phyloP scores from a whole-genome alignment of 2,888 invertebrate species.

The Drosophila mayaguana region DNA sequence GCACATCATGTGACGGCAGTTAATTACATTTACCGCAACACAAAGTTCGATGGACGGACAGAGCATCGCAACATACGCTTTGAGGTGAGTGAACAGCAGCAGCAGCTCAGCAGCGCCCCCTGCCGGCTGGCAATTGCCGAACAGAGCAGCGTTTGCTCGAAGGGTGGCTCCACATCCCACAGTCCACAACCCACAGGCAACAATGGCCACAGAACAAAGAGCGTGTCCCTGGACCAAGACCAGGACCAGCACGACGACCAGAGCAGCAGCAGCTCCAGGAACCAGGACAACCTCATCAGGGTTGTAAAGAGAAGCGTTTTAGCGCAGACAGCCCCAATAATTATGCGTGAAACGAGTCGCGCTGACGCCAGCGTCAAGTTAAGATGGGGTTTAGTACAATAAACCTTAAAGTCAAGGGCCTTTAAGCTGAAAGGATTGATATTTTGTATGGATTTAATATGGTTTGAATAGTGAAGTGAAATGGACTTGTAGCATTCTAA shows the following conservation, averaged over 20 bases:
- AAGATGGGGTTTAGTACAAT: background rate
- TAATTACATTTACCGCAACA: slow-evolving; percentile 98
- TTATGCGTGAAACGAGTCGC: slow-evolving; percentile 24
- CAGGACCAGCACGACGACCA: background rate
- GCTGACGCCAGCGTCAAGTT: slow-evolving; percentile 8
- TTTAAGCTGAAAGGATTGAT: background rate
- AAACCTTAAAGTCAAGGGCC: slow-evolving; percentile 16
- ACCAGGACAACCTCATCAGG: slow-evolving; percentile 8
- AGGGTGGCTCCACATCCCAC: slow-evolving; percentile 5
- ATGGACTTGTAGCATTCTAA: background rate
- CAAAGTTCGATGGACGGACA: slow-evolving; percentile 95
- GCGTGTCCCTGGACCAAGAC: slow-evolving; percentile 11
- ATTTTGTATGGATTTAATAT: background rate
- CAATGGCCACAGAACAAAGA: slow-evolving; percentile 42
- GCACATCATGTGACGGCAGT: slow-evolving; percentile 99
- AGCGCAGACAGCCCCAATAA: slow-evolving; percentile 31
- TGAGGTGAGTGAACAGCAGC: slow-evolving; percentile 88
- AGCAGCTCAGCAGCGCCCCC: slow-evolving; percentile 30
- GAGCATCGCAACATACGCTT: slow-evolving; percentile 98
- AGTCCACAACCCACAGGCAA: slow-evolving; percentile 14
- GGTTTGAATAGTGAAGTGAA: background rate
- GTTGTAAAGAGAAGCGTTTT: slow-evolving; percentile 13
- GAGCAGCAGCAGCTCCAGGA: background rate
- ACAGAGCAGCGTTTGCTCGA: slow-evolving; percentile 5
- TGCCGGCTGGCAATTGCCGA: slow-evolving; percentile 31